Base-by-base conservation (phyloP, 2,888 invertebrate genomes). In the Stegana nigrithorax region DNA sequence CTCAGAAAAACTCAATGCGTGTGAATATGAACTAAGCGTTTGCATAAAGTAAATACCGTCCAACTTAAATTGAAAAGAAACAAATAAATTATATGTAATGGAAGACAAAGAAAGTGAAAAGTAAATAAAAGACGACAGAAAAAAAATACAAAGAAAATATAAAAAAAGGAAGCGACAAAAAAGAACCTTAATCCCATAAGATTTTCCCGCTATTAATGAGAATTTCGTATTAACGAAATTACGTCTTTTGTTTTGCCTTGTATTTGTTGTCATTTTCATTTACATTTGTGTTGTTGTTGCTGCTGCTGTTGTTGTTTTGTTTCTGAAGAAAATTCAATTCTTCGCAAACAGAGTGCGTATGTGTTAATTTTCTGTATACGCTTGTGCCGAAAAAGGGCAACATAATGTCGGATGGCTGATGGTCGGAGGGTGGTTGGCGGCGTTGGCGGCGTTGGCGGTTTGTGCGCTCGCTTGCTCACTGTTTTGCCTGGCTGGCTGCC, bases 71-170 rank as follows among this genome's bases (percentile, higher is more conserved):
- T n/a, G n/a, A n/a, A n/a, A n/a, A n/a, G n/a, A n/a, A n/a, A n/a
- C n/a, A n/a, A n/a, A n/a, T n/a, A n/a, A n/a, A n/a, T n/a, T n/a
- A n/a, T n/a, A n/a, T n/a, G n/a, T n/a, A n/a, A n/a, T n/a, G n/a
- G n/a, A n/a, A n/a, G n/a, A n/a, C n/a, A n/a, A n/a, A n/a, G n/a
- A n/a, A n/a, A n/a, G n/a, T n/a, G n/a, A n/a, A n/a, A 73, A 66
- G 66, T 73, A 81, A 71, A 80, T 73, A 69, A 78, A 73, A 53
- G 70, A 51, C 60, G 69, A 62, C 67, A 80, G 66, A 69, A 80
- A 73, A 68, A 79, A 72, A 68, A 74, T 71, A 67, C 75, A 75
- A 71, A 74, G 68, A 68, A 69, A 67, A 67, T 67, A 68, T n/a
- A n/a, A n/a, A n/a, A n/a, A n/a, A n/a, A n/a, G n/a, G n/a, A n/a